Evolutionary conservation across 1,140 invertebrate species (phyloP).

Genomic region (Cyrtorhinus lividipennis): DNA sequence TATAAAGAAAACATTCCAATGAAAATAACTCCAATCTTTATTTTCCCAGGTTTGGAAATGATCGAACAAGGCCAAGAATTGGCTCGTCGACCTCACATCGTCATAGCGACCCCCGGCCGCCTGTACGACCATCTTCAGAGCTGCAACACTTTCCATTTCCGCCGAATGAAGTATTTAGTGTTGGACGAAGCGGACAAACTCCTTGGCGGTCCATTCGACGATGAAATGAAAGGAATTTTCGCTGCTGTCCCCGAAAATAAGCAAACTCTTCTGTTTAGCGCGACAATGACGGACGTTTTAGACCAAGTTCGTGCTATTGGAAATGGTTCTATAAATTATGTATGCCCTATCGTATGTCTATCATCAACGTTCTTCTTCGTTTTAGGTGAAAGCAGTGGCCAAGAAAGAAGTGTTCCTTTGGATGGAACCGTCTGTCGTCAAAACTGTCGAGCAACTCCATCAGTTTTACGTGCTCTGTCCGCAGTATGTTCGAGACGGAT

Average conservation of each 20-base stretch:
- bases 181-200: constrained; percentile 86
- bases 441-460: constrained; percentile 74
- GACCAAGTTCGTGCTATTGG: constrained; percentile 42
- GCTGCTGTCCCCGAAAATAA: constrained; percentile 58
- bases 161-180: constrained; percentile 70
- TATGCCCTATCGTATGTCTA: too few species aligned
- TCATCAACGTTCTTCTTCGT: not conserved
- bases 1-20: too few species aligned
- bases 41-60: constrained; percentile 52
- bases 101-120: constrained; percentile 85
- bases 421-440: constrained; percentile 48
- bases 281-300: constrained; percentile 82
- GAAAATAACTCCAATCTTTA: too few species aligned
- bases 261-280: constrained; percentile 85
- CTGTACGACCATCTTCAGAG: constrained; percentile 67
- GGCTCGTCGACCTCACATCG: constrained; percentile 75
- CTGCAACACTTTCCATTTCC: constrained; percentile 66
- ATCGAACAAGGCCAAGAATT: constrained; percentile 75
- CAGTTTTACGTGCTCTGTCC: constrained; percentile 85
- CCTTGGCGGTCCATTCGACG: constrained; percentile 62
- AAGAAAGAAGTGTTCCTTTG: constrained; percentile 39
- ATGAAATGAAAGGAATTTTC: constrained; percentile 71
- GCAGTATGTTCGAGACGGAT: constrained; percentile 80
- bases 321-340: too few species aligned
- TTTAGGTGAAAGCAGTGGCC: constrained; percentile 16